Evolutionary conservation across 2,113 vertebrate genomes (phyloP), one percentile per base, ranked within the genome.

Genomic region (Channa argus): DNA sequence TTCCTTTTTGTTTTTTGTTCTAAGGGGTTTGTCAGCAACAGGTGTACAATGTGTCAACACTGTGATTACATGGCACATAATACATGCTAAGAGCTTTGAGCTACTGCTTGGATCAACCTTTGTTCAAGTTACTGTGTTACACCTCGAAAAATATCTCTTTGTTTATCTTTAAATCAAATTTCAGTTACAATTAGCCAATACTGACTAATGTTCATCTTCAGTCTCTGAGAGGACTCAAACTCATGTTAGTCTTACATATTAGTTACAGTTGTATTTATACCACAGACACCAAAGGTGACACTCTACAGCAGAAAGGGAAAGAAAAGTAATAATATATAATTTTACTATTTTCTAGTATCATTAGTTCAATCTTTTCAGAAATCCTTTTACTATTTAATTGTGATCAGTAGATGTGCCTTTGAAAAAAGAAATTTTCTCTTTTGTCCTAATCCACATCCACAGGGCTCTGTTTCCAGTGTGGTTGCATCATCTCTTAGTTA

Each of bases 11-110:
- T 33, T 8, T 47, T 37, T 9, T 38, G 12, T 24, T 4, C 3
- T 63, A 53, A 69, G 14, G 3, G 2, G 45, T 52, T 43, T 60
- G 88, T 80, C 60, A 76, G 63, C 80, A 84, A 71, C 82, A 88
- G 85, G 73, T 88, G 76, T 63, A 56, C 10, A 6, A 11, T 60
- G 62, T 74, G 72, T 87, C 78, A 86, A 70, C 87, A 77, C 38
- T 79, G 63, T 66, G 74, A 60, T 67, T 79, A 78, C 77, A 77
- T 34, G 66, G 76, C 60, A 71, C 37, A 52, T 52, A 55, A 10
- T 13, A 3, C 14, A 61, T 9, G 34, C 59, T 65, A 45, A 53
- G 51, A 46, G 15, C 34, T 56, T 73, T 38, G 36, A 58, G 60
- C 67, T 13, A 53, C 53, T 67, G 49, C 65, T 58, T 34, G 33